Evolutionary conservation across 2,113 vertebrate species (phyloP).

Genomic region (Megalops atlanticus): DNA sequence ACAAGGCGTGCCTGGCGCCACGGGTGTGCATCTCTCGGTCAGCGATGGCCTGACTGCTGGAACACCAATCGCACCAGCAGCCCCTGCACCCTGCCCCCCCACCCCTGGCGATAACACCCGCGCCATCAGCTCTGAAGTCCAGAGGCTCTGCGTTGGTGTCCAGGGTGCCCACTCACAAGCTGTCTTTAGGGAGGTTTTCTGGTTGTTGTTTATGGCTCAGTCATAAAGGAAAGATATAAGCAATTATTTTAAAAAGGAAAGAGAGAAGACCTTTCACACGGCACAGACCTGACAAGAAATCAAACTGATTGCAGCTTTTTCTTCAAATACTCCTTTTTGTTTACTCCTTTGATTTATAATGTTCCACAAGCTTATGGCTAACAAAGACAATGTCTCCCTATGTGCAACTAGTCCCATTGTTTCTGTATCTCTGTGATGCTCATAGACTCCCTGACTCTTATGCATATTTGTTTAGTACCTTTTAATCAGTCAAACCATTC

Average conservation of each 20-base stretch:
- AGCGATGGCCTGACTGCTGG: not conserved
- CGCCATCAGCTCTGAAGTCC: not conserved
- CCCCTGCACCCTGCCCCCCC: too few species aligned
- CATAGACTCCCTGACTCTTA: not conserved
- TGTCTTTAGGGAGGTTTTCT: not conserved
- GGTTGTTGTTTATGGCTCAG: not conserved
- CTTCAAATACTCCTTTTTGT: not conserved
- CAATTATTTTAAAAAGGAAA: too few species aligned
- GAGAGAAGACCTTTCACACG: too few species aligned
- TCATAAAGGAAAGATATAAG: not conserved
- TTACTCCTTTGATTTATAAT: not conserved
- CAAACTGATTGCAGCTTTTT: not conserved
- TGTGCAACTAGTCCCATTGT: not conserved
- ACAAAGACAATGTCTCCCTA: not conserved
- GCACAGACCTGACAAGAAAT: too few species aligned
- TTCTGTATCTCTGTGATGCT: not conserved
- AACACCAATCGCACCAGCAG: too few species aligned
- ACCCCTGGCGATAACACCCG: not conserved
- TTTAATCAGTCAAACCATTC: not conserved
- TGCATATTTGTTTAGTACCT: not conserved
- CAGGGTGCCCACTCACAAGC: not conserved
- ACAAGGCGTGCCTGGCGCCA: too few species aligned
- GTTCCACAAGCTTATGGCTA: not conserved
- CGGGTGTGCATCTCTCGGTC: not conserved
- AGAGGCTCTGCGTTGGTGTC: too few species aligned